Evolutionary conservation across 2,888 invertebrate genomes (phyloP), one percentile per base, ranked within the genome.

Genomic region (Pseudococcus viburni): DNA sequence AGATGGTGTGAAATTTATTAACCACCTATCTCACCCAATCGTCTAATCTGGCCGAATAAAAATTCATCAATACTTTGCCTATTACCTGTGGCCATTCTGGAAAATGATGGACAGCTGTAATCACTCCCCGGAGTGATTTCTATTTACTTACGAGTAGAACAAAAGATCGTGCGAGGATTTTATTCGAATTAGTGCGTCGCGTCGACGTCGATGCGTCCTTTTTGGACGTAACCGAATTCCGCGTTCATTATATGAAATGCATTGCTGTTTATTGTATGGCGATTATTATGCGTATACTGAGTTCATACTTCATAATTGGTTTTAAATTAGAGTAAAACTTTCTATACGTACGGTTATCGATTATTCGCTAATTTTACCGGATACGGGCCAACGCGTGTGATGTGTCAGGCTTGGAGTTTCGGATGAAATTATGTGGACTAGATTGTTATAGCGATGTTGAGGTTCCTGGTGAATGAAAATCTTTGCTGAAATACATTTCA

Each of bases 71-170:
- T 17, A 51, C 51, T 33, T 51, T 17, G 12, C 51, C 12, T 0
- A 5, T 51, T 17, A 51, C 17, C 51, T 51, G 51, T 51, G 51
- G 51, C 51, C 51, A 15, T 51, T 51, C 51, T 51, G 26, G 51
- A 51, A 51, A 51, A 9, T 68, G 68, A 68, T 22, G 68, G 68
- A 68, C 68, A 68, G 68, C 68, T 68, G 68, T 68, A 68, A 68
- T 68, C 68, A 68, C 15, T 51, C 11, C 19, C 68, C 19, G 19
- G 26, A 68, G 26, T 68, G 68, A 68, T 26, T 26, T 68, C 68
- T 26, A 26, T 26, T 68, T 68, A 19, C 22, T 11, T 26, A 9
- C 9, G 22, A 19, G 68, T 11, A 26, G 19, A 68, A 19, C 22
- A 22, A 22, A 68, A 22, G 22, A 68, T 26, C 22, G 68, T 19